Evolutionary conservation across 2,113 vertebrate genomes (phyloP).

Genomic region (Ancistrus triradiatus): DNA sequence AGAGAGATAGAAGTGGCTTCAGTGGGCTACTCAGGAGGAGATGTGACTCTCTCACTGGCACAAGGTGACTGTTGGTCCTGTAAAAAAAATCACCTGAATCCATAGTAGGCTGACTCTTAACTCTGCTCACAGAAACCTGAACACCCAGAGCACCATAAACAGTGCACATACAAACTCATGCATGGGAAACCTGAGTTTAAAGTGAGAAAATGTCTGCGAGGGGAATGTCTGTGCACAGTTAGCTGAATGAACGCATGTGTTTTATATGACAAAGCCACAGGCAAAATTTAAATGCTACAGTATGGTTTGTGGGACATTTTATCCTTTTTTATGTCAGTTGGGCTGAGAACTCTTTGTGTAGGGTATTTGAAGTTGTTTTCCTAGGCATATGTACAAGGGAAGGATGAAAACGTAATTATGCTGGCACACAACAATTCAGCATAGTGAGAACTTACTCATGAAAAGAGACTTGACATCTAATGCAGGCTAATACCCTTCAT

Average conservation of each 20-base stretch:
- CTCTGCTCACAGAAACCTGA: slow-evolving; percentile 61
- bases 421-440: too few species aligned
- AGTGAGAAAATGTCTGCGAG: not conserved
- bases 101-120: slow-evolving; percentile 58
- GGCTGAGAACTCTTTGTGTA: not conserved
- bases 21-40: slow-evolving; percentile 60
- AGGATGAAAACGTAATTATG: not conserved
- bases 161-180: not conserved
- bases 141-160: not conserved
- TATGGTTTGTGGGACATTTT: not conserved
- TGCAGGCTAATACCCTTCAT: too few species aligned
- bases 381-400: not conserved
- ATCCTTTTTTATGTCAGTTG: not conserved
- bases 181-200: not conserved
- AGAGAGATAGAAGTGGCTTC: not conserved
- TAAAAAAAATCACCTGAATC: slow-evolving; percentile 57
- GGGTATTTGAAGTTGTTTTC: too few species aligned
- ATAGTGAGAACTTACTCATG: too few species aligned
- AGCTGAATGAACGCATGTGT: not conserved
- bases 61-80: slow-evolving; percentile 55
- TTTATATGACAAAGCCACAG: not conserved
- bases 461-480: too few species aligned
- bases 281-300: not conserved
- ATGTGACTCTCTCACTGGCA: slow-evolving; percentile 68
- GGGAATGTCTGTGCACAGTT: not conserved